These are phyloP conservation scores for Habroteleia sp. DNA, from an alignment of 2,888 invertebrate species.

Conservation along the genomic window DNA sequence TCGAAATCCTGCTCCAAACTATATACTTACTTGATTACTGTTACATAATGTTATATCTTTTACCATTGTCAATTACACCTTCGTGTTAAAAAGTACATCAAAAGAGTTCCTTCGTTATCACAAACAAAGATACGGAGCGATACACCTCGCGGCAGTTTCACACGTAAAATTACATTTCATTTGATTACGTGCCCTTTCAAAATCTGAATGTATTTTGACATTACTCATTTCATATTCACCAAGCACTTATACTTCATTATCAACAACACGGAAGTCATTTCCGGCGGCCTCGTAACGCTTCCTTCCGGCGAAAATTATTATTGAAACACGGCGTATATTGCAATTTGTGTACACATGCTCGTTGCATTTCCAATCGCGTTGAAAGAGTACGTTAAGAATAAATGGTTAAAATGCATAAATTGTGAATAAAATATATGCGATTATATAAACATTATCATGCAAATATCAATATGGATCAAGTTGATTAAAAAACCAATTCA, in stretches of 20 bases:
- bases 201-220: constrained; percentile 41
- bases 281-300: constrained; percentile 70
- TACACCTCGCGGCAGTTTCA: constrained; percentile 16
- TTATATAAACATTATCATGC: no score
- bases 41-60: no score
- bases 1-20: no score
- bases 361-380: constrained; percentile 27
- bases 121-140: constrained; percentile 19
- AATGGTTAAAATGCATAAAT: background rate
- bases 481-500: no score
- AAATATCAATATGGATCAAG: no score
- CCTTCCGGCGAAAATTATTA: constrained; percentile 71
- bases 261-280: constrained; percentile 72
- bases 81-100: constrained; percentile 6
- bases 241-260: constrained; percentile 43
- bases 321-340: constrained; percentile 62
- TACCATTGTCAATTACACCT: no score
- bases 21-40: no score
- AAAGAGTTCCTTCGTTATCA: constrained; percentile 1
- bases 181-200: constrained; percentile 32
- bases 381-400: constrained; percentile 1
- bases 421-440: no score
- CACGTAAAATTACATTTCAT: constrained; percentile 30
- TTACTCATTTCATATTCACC: constrained; percentile 11
- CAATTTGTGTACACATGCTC: constrained; percentile 21